These are phyloP conservation scores for Papilio polyxenes DNA, from an alignment of 1,140 invertebrate genomes.

Conservation along the genomic window DNA sequence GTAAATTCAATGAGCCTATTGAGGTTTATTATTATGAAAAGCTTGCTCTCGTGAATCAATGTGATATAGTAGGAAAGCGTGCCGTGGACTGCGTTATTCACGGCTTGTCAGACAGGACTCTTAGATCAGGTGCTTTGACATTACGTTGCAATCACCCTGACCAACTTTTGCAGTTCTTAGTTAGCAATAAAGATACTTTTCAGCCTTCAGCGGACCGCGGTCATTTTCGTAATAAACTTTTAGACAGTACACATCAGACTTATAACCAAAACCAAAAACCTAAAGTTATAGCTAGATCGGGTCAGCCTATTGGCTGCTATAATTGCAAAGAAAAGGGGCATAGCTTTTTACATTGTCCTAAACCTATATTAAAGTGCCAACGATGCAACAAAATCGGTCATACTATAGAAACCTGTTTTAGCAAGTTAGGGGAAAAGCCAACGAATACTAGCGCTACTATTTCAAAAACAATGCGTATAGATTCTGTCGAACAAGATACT, in stretches of 20 bases:
- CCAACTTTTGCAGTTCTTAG: constrained; percentile 48
- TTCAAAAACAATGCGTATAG: constrained; percentile 40
- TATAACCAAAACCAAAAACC: neutral
- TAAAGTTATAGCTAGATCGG: neutral
- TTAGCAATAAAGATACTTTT: constrained; percentile 46
- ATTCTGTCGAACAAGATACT: neutral
- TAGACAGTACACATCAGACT: neutral
- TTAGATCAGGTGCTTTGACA: constrained; percentile 46
- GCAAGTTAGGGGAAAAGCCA: neutral
- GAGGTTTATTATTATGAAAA: constrained; percentile 54
- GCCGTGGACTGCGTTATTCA: constrained; percentile 56
- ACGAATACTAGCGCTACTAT: neutral
- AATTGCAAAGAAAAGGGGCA: constrained; percentile 48
- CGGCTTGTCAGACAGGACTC: constrained; percentile 47
- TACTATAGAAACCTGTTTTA: constrained; percentile 35
- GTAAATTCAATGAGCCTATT: constrained; percentile 48
- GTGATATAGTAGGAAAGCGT: constrained; percentile 48
- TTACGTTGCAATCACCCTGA: constrained; percentile 47
- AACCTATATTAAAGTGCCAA: constrained; percentile 41
- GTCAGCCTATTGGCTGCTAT: constrained; percentile 36
- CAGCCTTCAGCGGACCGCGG: neutral
- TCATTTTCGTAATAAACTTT: constrained; percentile 1
- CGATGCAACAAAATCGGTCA: constrained; percentile 43
- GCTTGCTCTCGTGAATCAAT: constrained; percentile 48
- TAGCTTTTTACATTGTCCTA: constrained; percentile 39